phyloP scores from a whole-genome alignment of 2,113 vertebrate genomes.

The Lynx canadensis region DNA sequence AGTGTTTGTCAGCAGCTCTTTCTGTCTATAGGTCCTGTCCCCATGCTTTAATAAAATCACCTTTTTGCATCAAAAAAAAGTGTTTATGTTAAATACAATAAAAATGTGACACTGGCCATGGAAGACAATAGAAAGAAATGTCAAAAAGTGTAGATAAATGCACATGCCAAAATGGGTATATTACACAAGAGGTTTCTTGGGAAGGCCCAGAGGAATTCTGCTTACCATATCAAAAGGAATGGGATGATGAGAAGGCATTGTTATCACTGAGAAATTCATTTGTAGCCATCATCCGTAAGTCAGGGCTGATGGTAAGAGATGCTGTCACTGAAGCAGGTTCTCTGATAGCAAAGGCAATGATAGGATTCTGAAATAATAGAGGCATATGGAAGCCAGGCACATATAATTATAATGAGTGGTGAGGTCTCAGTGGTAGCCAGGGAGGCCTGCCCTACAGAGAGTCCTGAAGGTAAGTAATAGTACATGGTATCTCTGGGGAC shows the following conservation, averaged over 20 bases:
- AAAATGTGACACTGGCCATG: neutral
- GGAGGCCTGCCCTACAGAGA: neutral
- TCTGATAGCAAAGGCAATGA: neutral
- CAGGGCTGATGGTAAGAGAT: neutral
- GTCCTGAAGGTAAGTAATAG: neutral
- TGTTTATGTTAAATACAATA: neutral
- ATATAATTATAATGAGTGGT: neutral
- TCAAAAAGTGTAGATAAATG: neutral
- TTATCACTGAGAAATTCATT: neutral
- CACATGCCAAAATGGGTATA: neutral
- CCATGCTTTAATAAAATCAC: too few species aligned
- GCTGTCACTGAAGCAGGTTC: neutral
- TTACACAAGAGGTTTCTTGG: neutral
- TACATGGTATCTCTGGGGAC: neutral
- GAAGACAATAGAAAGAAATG: neutral
- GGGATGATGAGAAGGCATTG: neutral
- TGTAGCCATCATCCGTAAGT: neutral
- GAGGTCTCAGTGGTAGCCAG: neutral
- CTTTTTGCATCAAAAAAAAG: neutral
- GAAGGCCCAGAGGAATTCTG: neutral
- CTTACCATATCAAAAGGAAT: neutral
- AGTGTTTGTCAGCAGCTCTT: neutral
- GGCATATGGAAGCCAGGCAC: neutral
- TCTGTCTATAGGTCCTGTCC: too few species aligned
- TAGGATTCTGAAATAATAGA: neutral